Base-by-base conservation (phyloP, 2,797 vertebrate species). In the Ctenopoma multispine region DNA sequence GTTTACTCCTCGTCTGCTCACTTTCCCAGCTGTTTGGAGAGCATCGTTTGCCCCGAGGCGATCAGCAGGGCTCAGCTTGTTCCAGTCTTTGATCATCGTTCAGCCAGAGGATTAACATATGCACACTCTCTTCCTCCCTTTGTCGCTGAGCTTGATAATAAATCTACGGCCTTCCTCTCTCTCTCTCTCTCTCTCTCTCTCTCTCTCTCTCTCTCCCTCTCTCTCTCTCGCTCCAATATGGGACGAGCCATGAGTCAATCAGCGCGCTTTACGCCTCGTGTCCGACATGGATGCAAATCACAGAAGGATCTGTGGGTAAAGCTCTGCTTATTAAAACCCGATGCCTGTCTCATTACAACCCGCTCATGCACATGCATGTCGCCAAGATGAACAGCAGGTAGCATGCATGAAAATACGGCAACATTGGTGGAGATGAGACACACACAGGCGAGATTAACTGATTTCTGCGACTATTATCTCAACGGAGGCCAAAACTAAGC, bases 41-140 rank as follows among this genome's bases (percentile, higher is more conserved):
- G 92, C 81, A 83, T 73, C 65, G 85, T 85, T 91, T 91, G 95
- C 94, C 95, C 93, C 85, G 85, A 94, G 96, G 96, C 96, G 92
- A 95, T 94, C 94, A 94, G 94, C 92, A 81, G 92, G 93, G 93
- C 95, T 94, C 88, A 90, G 92, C 94, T 92, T 96, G 93, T 94
- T 95, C 88, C 83, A 90, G 86, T 88, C 94, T 95, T 95, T 95
- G 95, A 96, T 96, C 95, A 93, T 89, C 93, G 92, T 93, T 92
- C 92, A 93, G 91, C 92, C 91, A 79, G 75, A 67, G 92, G 90
- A 95, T 95, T 95, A 95, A 92, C 94, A 95, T 95, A 94, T 90
- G 91, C 90, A 93, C 85, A 87, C 92, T 85, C 93, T 94, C 93
- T 92, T 90, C 90, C 92, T 90, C 90, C 91, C 93, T 93, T 94